Evolutionary conservation across 2,113 vertebrate genomes (phyloP).

Genomic region (Argyrosomus japonicus): DNA sequence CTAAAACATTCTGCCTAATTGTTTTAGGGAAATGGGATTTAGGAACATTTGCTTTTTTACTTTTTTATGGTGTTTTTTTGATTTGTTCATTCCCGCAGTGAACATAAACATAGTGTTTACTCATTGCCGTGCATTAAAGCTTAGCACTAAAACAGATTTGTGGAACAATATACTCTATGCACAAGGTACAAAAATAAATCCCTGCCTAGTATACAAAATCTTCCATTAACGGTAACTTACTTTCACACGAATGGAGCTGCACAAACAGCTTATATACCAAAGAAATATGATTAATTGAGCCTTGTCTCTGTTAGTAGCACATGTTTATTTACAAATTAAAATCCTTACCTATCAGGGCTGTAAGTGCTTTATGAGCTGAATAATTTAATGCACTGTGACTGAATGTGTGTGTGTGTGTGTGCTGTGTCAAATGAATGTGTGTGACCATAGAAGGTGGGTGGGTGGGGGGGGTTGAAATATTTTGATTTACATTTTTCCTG

Average conservation of each 20-base stretch:
- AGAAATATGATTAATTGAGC: constrained; percentile 51
- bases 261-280: constrained; percentile 17
- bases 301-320: constrained; percentile 24
- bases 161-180: constrained; percentile 33
- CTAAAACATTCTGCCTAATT: constrained; percentile 31
- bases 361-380: constrained; percentile 63
- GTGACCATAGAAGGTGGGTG: constrained; percentile 26
- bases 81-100: constrained; percentile 35
- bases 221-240: constrained; percentile 37
- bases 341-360: constrained; percentile 46
- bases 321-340: constrained; percentile 67
- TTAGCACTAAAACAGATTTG: constrained; percentile 43
- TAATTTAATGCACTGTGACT: constrained; percentile 59
- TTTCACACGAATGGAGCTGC: constrained; percentile 22
- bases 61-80: constrained; percentile 25
- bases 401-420: constrained; percentile 10
- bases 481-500: constrained; percentile 75
- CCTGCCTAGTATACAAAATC: constrained; percentile 4
- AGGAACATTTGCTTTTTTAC: constrained; percentile 48
- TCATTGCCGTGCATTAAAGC: constrained; percentile 43
- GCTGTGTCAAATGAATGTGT: constrained; percentile 22
- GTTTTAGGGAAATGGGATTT: constrained; percentile 45
- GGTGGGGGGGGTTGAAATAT: constrained; percentile 31
- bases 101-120: constrained; percentile 20
- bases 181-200: constrained; percentile 39